Conservation (phyloP, 2,797 vertebrate species). For the Parauchenoglanis punctatus region DNA sequence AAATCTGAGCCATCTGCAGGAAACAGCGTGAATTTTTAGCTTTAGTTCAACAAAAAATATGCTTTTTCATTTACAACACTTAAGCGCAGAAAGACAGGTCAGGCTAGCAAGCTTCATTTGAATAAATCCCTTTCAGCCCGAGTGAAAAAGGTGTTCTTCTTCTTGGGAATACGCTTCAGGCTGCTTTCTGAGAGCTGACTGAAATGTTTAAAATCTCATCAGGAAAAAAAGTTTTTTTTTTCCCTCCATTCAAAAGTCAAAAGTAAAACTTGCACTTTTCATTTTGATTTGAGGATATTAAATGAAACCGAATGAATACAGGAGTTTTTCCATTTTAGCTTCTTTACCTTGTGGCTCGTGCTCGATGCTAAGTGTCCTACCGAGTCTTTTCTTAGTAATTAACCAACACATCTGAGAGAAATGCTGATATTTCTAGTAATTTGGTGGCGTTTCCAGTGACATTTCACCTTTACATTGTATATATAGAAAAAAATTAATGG, state of each 20-base stretch:
- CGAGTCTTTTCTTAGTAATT: background rate
- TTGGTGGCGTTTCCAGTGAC: background rate
- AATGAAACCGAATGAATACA: background rate
- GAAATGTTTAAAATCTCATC: constrained; percentile 57
- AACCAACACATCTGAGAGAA: background rate
- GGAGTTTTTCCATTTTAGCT: background rate
- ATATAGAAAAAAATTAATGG: background rate
- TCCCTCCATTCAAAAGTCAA: constrained; percentile 49
- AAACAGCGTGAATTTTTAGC: background rate
- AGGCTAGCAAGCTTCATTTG: constrained; percentile 5
- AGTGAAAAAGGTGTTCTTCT: background rate
- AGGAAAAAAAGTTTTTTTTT: constrained; percentile 56
- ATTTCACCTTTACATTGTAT: background rate
- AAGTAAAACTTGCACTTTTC: background rate
- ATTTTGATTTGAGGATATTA: background rate
- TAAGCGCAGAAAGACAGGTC: background rate
- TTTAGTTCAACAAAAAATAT: background rate
- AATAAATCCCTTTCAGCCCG: constrained; percentile 11
- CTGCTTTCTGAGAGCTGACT: constrained; percentile 7
- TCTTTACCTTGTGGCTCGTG: background rate
- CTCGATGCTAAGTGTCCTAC: background rate
- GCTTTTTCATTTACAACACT: constrained; percentile 3
- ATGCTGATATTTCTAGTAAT: background rate
- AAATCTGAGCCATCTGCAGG: background rate
- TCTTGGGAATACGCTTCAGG: constrained; percentile 14